Evolutionary conservation across 2,113 vertebrate genomes (phyloP), one percentile per base, ranked within the genome.

Genomic region (Anseranas semipalmata): DNA sequence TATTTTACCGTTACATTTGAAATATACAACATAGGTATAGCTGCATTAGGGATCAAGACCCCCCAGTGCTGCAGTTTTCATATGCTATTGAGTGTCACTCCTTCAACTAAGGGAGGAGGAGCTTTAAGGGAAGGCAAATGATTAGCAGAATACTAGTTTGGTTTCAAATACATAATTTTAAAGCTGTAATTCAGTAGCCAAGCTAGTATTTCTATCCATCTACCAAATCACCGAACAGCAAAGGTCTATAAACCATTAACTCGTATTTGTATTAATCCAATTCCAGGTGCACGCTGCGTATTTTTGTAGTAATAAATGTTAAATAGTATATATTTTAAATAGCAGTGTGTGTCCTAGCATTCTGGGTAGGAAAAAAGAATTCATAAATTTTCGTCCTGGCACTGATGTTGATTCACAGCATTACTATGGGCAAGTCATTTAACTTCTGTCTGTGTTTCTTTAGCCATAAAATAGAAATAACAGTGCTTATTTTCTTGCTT

Each of bases 251-350:
- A 96, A 85, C 37, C n/a, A 81, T 91, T 89, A 75, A 91, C 35
- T 92, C n/a, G 27, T 90, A 84, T 89, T 92, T 93, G 28, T 81
- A 59, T 58, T 95, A 92, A 95, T 94, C 91, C 91, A 81, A 87
- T 96, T 97, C 93, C 95, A 97, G 89, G 94, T 97, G 93, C 80
- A 85, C 28, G 32, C 24, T 68, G 53, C 60, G 52, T 95, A 84
- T 95, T 96, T 96, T 90, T 86, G 6, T 75, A 93, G 92, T 65
- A 92, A 90, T 95, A 96, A 95, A 89, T 92, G 90, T 84, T 81
- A 92, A 93, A 89, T 81, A 81, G 39, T 63, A 65, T 78, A 19
- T 95, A 67, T 95, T 88, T 95, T 92, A 92, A 95, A 87, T 33
- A 92, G 22, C 65, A 59, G 4, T 89, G 55, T 91, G 75, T 94